Conservation (phyloP, 2,797 vertebrate genomes). For the Gymnothorax reevesii region DNA sequence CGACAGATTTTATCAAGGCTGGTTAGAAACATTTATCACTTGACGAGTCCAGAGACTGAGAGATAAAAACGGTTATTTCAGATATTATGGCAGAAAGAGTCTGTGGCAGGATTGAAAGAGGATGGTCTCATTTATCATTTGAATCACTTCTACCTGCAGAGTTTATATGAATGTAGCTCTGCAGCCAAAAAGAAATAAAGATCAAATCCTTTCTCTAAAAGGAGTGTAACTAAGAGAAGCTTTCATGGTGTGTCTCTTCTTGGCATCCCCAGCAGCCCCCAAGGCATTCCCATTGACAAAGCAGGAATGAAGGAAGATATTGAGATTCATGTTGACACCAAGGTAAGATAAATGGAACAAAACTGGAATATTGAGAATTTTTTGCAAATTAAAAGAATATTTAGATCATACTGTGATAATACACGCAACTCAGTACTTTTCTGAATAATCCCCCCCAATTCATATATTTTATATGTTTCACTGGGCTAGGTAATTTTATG, state of each 20-base stretch:
- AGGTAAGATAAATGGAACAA: slow-evolving; percentile 70
- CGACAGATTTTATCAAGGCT: slow-evolving; percentile 74
- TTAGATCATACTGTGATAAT: neutral
- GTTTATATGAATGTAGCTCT: slow-evolving; percentile 76
- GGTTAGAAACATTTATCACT: slow-evolving; percentile 69
- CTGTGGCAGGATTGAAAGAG: slow-evolving; percentile 65
- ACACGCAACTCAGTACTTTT: neutral
- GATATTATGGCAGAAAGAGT: slow-evolving; percentile 62
- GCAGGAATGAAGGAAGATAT: slow-evolving; percentile 73
- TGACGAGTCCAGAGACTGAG: slow-evolving; percentile 64
- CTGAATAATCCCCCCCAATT: neutral
- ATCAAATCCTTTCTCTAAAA: slow-evolving; percentile 80
- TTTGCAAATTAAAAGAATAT: neutral
- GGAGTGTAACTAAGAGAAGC: slow-evolving; percentile 78
- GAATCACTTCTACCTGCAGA: slow-evolving; percentile 75
- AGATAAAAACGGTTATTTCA: slow-evolving; percentile 63
- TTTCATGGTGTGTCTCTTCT: slow-evolving; percentile 69
- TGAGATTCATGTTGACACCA: slow-evolving; percentile 76
- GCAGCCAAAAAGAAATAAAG: slow-evolving; percentile 68
- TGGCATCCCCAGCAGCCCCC: slow-evolving; percentile 65
- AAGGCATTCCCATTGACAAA: slow-evolving; percentile 78
- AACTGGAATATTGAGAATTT: neutral
- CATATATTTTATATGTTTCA: neutral
- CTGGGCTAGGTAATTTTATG: neutral
- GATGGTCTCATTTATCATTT: slow-evolving; percentile 77